These are phyloP conservation scores for Oreochromis grahami DNA, from an alignment of 2,797 vertebrate species.

Conservation along the genomic window DNA sequence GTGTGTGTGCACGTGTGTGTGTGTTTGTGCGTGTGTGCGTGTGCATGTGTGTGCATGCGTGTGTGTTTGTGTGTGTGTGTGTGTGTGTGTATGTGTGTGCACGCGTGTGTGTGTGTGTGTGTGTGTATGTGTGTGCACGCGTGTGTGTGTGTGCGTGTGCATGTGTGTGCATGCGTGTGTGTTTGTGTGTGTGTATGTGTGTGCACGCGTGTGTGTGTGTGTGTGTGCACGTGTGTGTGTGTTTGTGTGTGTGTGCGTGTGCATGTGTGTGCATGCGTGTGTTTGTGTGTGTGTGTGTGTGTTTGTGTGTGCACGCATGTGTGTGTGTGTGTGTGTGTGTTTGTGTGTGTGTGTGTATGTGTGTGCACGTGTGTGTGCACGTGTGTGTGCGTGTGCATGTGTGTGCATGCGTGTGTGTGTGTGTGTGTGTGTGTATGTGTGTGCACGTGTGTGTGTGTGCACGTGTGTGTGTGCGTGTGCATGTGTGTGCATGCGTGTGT, in stretches of 20 bases:
- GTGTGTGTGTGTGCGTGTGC: neutral
- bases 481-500: conserved; percentile 47
- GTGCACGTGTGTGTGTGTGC: too few relatives aligned
- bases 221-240: conserved; percentile 27
- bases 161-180: conserved; percentile 58
- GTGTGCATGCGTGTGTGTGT: conserved; percentile 56
- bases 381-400: neutral
- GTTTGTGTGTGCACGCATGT: too few relatives aligned
- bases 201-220: too few relatives aligned
- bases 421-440: conserved; percentile 27
- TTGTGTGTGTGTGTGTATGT: conserved; percentile 15
- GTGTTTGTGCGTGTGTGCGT: neutral
- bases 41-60: conserved; percentile 29
- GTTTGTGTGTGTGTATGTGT: conserved; percentile 21
- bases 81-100: conserved; percentile 19
- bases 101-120: too few relatives aligned
- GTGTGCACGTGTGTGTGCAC: too few relatives aligned
- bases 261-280: conserved; percentile 38
- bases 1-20: conserved; percentile 45
- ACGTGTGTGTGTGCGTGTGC: conserved; percentile 23
- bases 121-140: conserved; percentile 5
- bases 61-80: conserved; percentile 56
- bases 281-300: conserved; percentile 46
- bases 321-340: too few relatives aligned
- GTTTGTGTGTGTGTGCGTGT: neutral